Percentiles rank a stretch among this genome's conserved stretches.
phyloP scores from a whole-genome alignment of 2,113 vertebrate genomes.

The Corythoichthys haematopterus region DNA sequence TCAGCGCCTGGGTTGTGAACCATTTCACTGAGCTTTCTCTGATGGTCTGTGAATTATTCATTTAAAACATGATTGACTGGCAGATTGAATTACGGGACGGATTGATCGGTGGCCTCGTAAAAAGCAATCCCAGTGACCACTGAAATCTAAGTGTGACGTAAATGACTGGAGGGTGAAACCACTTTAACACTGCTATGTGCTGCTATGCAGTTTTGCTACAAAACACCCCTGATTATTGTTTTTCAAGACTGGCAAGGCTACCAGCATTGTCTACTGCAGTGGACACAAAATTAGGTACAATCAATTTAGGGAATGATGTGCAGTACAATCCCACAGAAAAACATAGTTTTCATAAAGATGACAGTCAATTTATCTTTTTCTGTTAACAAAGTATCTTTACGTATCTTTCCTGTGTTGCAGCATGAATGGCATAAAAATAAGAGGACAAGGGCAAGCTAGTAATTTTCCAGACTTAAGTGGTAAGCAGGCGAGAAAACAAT shows the following conservation, averaged over 20 bases:
- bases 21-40: conserved; percentile 47
- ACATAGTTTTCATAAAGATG: neutral
- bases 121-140: conserved; percentile 54
- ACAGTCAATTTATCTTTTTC: neutral
- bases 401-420: neutral
- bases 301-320: neutral
- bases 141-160: conserved; percentile 56
- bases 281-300: neutral
- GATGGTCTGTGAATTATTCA: conserved; percentile 62
- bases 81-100: conserved; percentile 58
- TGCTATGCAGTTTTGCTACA: conserved; percentile 1
- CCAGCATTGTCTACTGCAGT: neutral
- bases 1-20: conserved; percentile 23
- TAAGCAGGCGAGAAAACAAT: neutral
- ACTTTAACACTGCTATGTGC: neutral
- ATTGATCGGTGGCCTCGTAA: conserved; percentile 63
- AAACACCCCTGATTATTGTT: neutral
- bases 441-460: neutral
- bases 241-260: neutral
- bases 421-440: neutral
- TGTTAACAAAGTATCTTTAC: neutral
- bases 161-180: conserved; percentile 40
- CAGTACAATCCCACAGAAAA: neutral
- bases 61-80: conserved; percentile 63
- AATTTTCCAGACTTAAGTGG: neutral